Evolutionary conservation across 2,797 vertebrate genomes (phyloP).

Genomic region (Chaetophractus vellerosus): DNA sequence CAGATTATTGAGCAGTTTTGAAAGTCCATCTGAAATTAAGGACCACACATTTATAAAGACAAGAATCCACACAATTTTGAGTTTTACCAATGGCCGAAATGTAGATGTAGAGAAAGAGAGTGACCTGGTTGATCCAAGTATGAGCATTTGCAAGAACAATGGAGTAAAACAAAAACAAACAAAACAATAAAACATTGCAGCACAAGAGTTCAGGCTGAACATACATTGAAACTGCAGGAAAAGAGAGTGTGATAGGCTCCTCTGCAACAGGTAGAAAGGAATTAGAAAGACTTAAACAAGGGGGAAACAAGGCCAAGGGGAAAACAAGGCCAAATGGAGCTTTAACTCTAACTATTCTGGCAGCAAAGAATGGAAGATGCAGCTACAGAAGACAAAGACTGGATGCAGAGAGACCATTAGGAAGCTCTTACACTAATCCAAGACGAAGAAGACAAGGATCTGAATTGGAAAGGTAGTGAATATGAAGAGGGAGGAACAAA

Average conservation of each 20-base stretch:
- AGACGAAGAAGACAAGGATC: neutral
- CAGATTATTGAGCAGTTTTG: neutral
- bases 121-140: neutral
- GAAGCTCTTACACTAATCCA: neutral
- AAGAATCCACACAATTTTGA: neutral
- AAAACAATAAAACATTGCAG: neutral
- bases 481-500: neutral
- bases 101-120: neutral
- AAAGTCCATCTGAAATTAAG: neutral
- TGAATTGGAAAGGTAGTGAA: neutral
- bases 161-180: neutral
- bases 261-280: neutral
- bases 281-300: neutral
- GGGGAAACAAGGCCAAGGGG: too few relatives aligned
- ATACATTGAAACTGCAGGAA: neutral
- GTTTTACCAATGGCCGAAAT: neutral
- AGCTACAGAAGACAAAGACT: neutral
- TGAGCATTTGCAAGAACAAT: neutral
- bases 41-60: too few relatives aligned
- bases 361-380: neutral
- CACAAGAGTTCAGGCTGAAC: neutral
- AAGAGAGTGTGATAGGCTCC: neutral
- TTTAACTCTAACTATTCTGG: neutral
- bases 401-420: neutral
- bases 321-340: neutral